Evolutionary conservation across 2,888 invertebrate genomes (phyloP).

Genomic region (Calliphora vomitoria): DNA sequence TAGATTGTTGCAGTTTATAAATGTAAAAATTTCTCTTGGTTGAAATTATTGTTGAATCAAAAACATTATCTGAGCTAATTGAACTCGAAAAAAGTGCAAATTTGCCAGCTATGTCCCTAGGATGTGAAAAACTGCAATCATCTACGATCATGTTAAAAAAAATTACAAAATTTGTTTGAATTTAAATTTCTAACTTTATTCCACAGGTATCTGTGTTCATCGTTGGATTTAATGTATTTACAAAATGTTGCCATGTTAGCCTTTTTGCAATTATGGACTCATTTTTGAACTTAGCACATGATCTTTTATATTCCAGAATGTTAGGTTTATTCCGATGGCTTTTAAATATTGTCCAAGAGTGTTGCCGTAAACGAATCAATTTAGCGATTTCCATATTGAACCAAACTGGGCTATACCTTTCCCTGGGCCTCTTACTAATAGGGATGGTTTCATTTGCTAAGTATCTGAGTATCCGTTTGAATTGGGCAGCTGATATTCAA

Average conservation of each 20-base stretch:
- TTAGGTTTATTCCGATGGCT: neutral
- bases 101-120: conserved; percentile 21
- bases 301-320: neutral
- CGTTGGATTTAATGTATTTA: conserved; percentile 47
- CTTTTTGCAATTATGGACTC: conserved; percentile 14
- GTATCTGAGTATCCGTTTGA: conserved; percentile 49
- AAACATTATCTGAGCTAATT: conserved; percentile 38
- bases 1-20: neutral
- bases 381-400: conserved; percentile 38
- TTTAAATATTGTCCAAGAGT: conserved; percentile 24
- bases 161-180: neutral
- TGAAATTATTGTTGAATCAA: conserved; percentile 7
- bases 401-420: conserved; percentile 44
- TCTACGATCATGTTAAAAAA: conserved; percentile 2
- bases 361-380: conserved; percentile 23
- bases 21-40: conserved; percentile 7
- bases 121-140: conserved; percentile 15
- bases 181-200: conserved; percentile 50
- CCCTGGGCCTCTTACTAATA: neutral
- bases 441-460: conserved; percentile 61
- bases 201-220: conserved; percentile 40
- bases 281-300: neutral
- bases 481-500: conserved; percentile 31
- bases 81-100: conserved; percentile 49
- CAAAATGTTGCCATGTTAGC: conserved; percentile 28